These are phyloP conservation scores for Caenorhabditis brenneri DNA, from an alignment of 1,140 invertebrate genomes.

Conservation along the genomic window DNA sequence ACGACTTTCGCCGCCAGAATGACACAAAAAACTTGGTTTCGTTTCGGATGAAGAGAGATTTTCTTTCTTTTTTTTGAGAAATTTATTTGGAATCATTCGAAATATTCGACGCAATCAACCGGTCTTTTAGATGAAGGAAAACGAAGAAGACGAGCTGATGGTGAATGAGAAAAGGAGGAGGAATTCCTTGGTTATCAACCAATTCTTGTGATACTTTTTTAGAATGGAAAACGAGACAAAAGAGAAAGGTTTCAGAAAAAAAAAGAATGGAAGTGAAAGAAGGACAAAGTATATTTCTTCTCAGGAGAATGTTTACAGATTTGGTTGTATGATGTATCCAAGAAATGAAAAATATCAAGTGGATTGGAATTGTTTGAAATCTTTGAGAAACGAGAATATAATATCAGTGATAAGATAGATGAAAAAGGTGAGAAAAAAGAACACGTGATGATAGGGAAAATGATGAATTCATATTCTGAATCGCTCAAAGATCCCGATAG, in stretches of 20 bases:
- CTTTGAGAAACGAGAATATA: not conserved
- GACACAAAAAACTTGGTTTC: not conserved
- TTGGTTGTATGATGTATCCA: not conserved
- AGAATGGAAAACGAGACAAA: too few relatives aligned
- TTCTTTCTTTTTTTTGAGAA: not conserved
- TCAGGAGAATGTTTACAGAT: not conserved
- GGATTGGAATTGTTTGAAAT: not conserved
- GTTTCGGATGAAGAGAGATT: not conserved
- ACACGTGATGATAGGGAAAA: not conserved
- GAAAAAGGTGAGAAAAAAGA: not conserved
- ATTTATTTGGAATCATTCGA: slow-evolving; percentile 9
- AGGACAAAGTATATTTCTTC: not conserved
- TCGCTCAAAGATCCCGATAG: too few relatives aligned
- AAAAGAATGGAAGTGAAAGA: not conserved
- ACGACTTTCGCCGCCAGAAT: not conserved
- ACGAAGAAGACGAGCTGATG: not conserved
- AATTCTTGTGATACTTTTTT: not conserved
- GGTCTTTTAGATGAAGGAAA: not conserved
- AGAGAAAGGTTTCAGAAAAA: not conserved
- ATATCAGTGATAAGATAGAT: not conserved
- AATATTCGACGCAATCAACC: not conserved
- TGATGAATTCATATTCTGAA: not conserved
- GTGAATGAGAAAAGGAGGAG: not conserved
- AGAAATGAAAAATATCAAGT: not conserved
- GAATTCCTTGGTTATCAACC: slow-evolving; percentile 5